phyloP scores from a whole-genome alignment of 2,113 vertebrate species.

The Coturnix japonica region DNA sequence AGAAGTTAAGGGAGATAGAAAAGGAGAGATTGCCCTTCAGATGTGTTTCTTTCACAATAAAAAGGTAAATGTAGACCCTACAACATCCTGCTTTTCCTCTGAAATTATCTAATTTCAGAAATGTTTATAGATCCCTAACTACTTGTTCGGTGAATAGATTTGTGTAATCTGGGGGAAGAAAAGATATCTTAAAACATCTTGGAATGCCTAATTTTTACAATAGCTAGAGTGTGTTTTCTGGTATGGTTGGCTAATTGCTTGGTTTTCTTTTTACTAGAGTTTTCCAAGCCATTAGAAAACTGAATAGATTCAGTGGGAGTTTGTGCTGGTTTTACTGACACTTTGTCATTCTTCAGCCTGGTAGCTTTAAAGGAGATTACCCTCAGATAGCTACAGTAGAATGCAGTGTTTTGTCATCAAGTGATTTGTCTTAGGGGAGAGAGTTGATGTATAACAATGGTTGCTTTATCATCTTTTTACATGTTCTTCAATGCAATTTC shows the following conservation, averaged over 20 bases:
- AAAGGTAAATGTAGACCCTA: neutral
- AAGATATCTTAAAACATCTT: neutral
- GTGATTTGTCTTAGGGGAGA: neutral
- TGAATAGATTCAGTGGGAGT: rapidly evolving
- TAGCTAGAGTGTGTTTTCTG: neutral
- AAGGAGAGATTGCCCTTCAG: neutral
- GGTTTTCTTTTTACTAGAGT: neutral
- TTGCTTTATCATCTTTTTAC: neutral
- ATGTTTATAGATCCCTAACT: neutral
- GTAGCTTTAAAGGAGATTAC: neutral
- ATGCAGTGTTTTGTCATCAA: neutral
- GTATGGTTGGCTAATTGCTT: neutral
- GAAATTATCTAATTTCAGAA: neutral
- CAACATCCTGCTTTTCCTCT: neutral
- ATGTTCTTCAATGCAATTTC: neutral
- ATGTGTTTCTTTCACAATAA: neutral
- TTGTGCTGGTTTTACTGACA: neutral
- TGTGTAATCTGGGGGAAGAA: neutral
- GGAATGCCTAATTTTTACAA: neutral
- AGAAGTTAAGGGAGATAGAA: neutral
- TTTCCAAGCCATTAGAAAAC: neutral
- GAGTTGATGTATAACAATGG: neutral
- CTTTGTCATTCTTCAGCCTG: neutral
- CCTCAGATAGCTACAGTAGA: neutral
- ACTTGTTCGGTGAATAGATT: neutral